phyloP scores from a whole-genome alignment of 2,888 invertebrate genomes.

The Brachylomia viminalis region DNA sequence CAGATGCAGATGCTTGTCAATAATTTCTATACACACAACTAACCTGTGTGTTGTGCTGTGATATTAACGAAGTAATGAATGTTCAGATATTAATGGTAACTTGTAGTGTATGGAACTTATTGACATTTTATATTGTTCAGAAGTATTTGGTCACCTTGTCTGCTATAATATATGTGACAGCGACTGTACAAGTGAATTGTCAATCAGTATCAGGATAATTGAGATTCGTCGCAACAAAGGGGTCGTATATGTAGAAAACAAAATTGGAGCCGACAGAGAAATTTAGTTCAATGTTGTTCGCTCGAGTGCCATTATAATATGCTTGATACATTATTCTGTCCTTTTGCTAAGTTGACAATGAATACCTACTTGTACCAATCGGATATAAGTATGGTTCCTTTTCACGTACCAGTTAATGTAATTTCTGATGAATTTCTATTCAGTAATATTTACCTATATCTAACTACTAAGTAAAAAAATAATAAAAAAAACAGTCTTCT shows the following conservation, averaged over 20 bases:
- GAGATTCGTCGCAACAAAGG: constrained; percentile 34
- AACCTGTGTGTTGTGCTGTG: too few relatives aligned
- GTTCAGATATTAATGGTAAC: too few relatives aligned
- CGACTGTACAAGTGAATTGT: neutral
- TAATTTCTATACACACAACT: too few relatives aligned
- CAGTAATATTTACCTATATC: neutral
- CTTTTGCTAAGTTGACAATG: constrained; percentile 13
- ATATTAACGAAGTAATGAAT: too few relatives aligned
- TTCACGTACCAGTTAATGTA: neutral
- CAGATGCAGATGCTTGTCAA: too few relatives aligned
- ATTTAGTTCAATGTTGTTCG: constrained; percentile 29
- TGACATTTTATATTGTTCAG: too few relatives aligned
- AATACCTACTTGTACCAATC: neutral
- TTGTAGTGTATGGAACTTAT: too few relatives aligned
- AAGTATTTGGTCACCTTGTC: too few relatives aligned
- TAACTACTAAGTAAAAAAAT: neutral
- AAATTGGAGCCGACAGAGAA: constrained; percentile 32
- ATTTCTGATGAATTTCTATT: neutral
- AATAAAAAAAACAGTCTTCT: too few relatives aligned
- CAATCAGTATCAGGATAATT: constrained; percentile 25
- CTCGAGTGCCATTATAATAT: constrained; percentile 30
- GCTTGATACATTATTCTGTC: constrained; percentile 24
- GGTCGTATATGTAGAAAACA: neutral
- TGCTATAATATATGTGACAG: too few relatives aligned
- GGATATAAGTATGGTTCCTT: constrained; percentile 7